Evolutionary conservation across 2,113 vertebrate genomes (phyloP).

Genomic region (Microcebus ravelobensis): DNA sequence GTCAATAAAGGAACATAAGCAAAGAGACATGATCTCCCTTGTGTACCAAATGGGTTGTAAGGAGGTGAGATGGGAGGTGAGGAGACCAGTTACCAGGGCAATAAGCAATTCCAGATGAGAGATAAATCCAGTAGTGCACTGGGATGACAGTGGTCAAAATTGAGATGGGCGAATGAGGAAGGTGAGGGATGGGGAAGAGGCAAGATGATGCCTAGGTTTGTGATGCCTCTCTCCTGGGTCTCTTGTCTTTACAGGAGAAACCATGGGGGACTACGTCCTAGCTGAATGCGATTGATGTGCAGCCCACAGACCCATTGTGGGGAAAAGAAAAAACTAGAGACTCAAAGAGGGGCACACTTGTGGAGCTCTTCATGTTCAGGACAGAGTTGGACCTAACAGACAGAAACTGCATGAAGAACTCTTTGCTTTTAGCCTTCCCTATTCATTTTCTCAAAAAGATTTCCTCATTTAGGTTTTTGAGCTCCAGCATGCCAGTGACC

Average conservation of each 20-base stretch:
- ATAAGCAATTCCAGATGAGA: neutral
- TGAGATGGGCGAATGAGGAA: neutral
- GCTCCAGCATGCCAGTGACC: neutral
- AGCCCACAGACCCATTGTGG: neutral
- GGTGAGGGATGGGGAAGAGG: no score
- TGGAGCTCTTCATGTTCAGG: neutral
- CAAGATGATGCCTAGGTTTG: no score
- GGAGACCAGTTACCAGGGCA: neutral
- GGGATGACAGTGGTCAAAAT: no score
- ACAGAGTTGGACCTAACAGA: neutral
- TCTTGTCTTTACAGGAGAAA: conserved; percentile 59
- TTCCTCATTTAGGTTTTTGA: neutral
- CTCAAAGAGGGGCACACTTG: neutral
- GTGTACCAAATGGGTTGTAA: neutral
- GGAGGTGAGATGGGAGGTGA: neutral
- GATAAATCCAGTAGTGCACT: no score
- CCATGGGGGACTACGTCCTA: conserved; percentile 45
- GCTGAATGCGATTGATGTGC: neutral
- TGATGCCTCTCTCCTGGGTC: neutral
- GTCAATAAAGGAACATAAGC: neutral
- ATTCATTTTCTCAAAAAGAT: neutral
- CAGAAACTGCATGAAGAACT: neutral
- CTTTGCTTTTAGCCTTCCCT: neutral
- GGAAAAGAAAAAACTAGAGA: neutral
- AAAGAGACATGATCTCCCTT: neutral